These are phyloP conservation scores for Vulpes lagopus DNA, from an alignment of 2,113 vertebrate genomes.

Conservation along the genomic window DNA sequence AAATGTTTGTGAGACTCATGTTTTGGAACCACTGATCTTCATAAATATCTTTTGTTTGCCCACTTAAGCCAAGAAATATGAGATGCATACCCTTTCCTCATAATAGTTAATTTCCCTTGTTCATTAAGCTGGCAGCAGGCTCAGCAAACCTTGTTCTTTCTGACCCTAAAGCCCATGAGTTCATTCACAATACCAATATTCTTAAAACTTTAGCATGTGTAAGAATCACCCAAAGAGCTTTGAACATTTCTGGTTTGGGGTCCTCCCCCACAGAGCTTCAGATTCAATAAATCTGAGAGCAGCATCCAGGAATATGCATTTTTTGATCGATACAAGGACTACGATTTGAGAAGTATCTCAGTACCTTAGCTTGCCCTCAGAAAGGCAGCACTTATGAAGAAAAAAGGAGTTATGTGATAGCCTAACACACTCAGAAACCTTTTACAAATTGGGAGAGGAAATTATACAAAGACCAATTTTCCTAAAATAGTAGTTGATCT, in stretches of 20 bases:
- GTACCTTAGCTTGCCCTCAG: background rate
- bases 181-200: background rate
- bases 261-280: background rate
- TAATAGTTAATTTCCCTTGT: background rate
- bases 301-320: background rate
- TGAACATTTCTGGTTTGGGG: background rate
- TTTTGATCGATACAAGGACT: background rate
- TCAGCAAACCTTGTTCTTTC: background rate
- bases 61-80: constrained; percentile 54
- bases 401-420: background rate
- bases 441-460: background rate
- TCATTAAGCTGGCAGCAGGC: background rate
- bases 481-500: background rate
- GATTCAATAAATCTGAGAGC: background rate
- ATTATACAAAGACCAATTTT: constrained; percentile 45
- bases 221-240: background rate
- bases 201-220: background rate
- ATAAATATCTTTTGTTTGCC: constrained; percentile 42
- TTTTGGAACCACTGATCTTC: constrained; percentile 56
- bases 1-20: constrained; percentile 58
- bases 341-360: background rate
- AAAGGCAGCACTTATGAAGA: background rate
- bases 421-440: background rate
- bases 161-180: background rate
- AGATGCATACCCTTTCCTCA: constrained; percentile 35